phyloP scores from a whole-genome alignment of 2,113 vertebrate species.

The Seriola rivoliana region DNA sequence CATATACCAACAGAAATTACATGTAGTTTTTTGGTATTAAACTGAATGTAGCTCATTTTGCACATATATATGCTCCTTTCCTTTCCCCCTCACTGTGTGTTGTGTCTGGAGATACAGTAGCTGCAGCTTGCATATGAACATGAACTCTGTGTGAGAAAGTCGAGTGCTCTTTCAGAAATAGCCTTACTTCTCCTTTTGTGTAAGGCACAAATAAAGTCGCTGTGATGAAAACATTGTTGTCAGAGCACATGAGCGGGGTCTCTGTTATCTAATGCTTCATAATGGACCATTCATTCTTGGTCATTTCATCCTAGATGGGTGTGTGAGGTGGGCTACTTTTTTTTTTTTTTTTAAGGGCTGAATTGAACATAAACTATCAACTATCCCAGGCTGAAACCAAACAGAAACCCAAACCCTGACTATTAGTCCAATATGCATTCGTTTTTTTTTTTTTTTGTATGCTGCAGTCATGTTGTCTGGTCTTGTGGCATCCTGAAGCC shows the following conservation, averaged over 20 bases:
- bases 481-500: slow-evolving; percentile 38
- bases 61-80: not conserved
- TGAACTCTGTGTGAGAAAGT: slow-evolving; percentile 48
- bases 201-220: slow-evolving; percentile 51
- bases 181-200: slow-evolving; percentile 58
- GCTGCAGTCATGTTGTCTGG: slow-evolving; percentile 8
- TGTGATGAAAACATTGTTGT: slow-evolving; percentile 59
- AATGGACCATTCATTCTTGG: slow-evolving; percentile 50
- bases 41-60: not conserved
- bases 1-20: too few species aligned
- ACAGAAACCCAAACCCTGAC: not conserved
- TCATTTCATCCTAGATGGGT: slow-evolving; percentile 42
- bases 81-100: not conserved
- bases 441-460: not conserved
- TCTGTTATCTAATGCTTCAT: slow-evolving; percentile 60
- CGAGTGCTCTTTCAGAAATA: slow-evolving; percentile 38
- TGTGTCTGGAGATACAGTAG: not conserved
- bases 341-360: slow-evolving; percentile 3
- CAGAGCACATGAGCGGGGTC: slow-evolving; percentile 64
- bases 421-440: not conserved
- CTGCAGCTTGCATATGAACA: not conserved
- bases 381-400: not conserved
- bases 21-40: not conserved
- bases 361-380: slow-evolving; percentile 25
- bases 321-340: slow-evolving; percentile 34